These are phyloP conservation scores for Aelia acuminata DNA, from an alignment of 2,888 invertebrate species.

Conservation along the genomic window DNA sequence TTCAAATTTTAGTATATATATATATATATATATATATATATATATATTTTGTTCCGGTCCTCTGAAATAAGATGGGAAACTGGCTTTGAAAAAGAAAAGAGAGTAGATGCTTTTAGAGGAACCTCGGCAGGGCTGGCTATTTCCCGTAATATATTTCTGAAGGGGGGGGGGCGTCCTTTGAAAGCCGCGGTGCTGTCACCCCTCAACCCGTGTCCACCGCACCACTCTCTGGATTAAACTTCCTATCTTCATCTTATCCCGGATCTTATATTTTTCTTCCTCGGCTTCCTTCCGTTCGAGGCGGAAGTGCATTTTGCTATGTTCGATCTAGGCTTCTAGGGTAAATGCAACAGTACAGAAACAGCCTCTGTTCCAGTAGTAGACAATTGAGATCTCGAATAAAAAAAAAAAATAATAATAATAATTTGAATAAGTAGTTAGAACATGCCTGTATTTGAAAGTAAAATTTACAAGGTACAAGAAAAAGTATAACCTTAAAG, in stretches of 20 bases:
- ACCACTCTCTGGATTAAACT: conserved; percentile 1
- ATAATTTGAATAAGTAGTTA: too few relatives aligned
- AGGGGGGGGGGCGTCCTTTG: not conserved
- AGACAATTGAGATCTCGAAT: too few relatives aligned
- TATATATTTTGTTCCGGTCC: not conserved
- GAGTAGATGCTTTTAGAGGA: conserved; percentile 1
- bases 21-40: conserved; percentile 14
- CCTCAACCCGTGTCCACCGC: not conserved
- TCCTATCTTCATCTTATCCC: conserved; percentile 13
- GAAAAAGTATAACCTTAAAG: too few relatives aligned
- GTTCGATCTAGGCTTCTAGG: not conserved
- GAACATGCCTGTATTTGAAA: too few relatives aligned
- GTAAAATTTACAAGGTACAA: too few relatives aligned
- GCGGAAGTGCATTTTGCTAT: not conserved
- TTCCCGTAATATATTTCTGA: conserved; percentile 32
- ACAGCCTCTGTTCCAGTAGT: too few relatives aligned
- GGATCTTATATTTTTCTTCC: not conserved
- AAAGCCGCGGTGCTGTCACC: not conserved
- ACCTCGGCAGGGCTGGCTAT: not conserved
- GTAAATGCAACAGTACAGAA: too few relatives aligned
- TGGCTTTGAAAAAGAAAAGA: conserved; percentile 21
- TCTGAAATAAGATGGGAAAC: not conserved
- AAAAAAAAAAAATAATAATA: too few relatives aligned
- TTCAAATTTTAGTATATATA: too few relatives aligned
- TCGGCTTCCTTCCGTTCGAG: not conserved